Percentiles rank a stretch among this genome's conserved stretches.
These are phyloP conservation scores for Herminia tarsipennalis DNA, from an alignment of 2,888 invertebrate species.

Conservation along the genomic window DNA sequence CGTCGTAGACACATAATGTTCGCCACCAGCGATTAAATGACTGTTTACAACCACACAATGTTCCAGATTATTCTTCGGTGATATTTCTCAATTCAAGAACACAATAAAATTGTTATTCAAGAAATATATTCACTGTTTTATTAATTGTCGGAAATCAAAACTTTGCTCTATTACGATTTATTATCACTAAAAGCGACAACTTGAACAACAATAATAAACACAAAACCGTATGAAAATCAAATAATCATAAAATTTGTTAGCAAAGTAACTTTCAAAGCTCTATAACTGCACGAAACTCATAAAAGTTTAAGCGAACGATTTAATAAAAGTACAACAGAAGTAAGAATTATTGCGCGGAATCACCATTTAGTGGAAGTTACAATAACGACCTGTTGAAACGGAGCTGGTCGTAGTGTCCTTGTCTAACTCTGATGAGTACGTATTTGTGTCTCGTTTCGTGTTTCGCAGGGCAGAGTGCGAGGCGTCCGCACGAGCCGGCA, in stretches of 20 bases:
- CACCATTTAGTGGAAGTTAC: constrained; percentile 79
- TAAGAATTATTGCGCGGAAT: constrained; percentile 75
- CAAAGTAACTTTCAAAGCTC: constrained; percentile 41
- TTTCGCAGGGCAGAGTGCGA: constrained; percentile 49
- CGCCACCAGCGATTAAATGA: constrained; percentile 1
- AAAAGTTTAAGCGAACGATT: constrained; percentile 63
- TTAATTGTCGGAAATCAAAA: constrained; percentile 6
- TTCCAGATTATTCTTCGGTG: not conserved
- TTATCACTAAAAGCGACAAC: constrained; percentile 24
- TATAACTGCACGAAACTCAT: constrained; percentile 53
- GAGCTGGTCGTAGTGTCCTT: constrained; percentile 63
- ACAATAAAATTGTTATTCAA: too few relatives aligned
- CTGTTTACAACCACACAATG: constrained; percentile 12
- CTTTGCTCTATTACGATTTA: constrained; percentile 10
- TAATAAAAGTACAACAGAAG: constrained; percentile 65
- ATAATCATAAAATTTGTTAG: constrained; percentile 41
- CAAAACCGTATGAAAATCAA: constrained; percentile 35
- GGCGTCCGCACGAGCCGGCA: constrained; percentile 76
- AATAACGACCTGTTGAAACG: constrained; percentile 84
- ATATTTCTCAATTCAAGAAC: too few relatives aligned
- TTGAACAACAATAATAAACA: constrained; percentile 31
- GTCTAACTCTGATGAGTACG: constrained; percentile 56
- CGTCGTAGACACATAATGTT: constrained; percentile 9
- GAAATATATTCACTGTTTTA: not conserved
- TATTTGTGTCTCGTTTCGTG: constrained; percentile 66